Conservation (phyloP, 2,113 vertebrate genomes). For the Sorex araneus region DNA sequence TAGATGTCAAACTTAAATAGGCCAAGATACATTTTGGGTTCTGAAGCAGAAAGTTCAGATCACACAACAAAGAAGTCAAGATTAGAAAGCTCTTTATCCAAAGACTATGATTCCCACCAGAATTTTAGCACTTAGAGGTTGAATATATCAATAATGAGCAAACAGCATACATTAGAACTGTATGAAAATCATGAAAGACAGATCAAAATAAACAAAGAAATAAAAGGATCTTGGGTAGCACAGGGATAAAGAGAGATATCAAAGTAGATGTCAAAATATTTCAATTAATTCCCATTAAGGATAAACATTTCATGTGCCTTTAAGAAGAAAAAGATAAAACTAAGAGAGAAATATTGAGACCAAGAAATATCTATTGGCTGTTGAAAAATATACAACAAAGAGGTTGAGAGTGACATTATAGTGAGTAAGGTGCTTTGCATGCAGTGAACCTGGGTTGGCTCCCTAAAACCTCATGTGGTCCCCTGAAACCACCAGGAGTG, state of each 20-base stretch:
- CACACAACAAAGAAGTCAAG: not conserved
- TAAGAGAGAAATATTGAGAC: not conserved
- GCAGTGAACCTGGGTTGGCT: too few species aligned
- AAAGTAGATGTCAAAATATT: not conserved
- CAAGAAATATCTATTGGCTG: too few species aligned
- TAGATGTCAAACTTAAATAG: not conserved
- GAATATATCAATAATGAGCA: not conserved
- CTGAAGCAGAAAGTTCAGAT: constrained; percentile 4
- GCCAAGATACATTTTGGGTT: not conserved
- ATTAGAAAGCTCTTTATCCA: not conserved
- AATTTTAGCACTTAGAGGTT: not conserved
- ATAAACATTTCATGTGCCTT: not conserved
- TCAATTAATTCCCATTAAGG: constrained; percentile 38
- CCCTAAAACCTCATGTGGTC: too few species aligned
- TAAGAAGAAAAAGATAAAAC: not conserved
- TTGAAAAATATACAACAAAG: too few species aligned
- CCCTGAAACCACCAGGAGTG: too few species aligned
- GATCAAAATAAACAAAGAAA: not conserved
- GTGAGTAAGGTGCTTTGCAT: too few species aligned
- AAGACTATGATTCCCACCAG: not conserved
- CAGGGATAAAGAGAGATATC: not conserved
- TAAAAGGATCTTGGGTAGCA: not conserved
- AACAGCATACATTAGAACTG: not conserved
- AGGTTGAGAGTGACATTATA: too few species aligned
- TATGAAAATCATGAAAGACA: not conserved